A percentile compares a stretch with the other conserved stretches of the same genome.
These are phyloP conservation scores for Trachemys scripta DNA, from an alignment of 2,113 vertebrate genomes.

Conservation along the genomic window DNA sequence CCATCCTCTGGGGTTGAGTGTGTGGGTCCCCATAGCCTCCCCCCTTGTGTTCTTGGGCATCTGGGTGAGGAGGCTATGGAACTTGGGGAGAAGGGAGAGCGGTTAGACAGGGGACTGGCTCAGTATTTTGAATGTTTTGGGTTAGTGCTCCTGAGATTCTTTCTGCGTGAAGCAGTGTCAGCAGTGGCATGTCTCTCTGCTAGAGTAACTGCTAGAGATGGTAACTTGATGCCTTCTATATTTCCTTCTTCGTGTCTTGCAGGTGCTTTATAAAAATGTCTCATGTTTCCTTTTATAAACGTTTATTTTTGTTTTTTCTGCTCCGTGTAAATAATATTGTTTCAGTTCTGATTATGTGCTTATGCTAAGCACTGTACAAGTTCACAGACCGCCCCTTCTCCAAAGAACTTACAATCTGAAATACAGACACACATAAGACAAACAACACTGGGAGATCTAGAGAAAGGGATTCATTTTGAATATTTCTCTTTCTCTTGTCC, in stretches of 20 bases:
- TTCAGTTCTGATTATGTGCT: constrained; percentile 25
- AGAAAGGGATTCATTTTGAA: not conserved
- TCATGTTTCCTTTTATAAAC: not conserved
- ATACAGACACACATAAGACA: not conserved
- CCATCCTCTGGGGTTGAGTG: too few species aligned
- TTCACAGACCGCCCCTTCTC: not conserved
- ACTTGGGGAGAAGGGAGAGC: too few species aligned
- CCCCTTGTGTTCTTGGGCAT: too few species aligned
- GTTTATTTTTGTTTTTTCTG: not conserved
- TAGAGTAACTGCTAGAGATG: constrained; percentile 27
- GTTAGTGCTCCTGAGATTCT: not conserved
- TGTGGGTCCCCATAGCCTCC: too few species aligned
- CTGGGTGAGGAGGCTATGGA: too few species aligned
- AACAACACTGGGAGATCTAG: not conserved
- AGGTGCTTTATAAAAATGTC: constrained; percentile 12
- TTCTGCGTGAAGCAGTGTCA: not conserved
- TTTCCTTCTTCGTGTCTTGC: constrained; percentile 1
- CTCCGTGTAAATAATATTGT: constrained; percentile 17
- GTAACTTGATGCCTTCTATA: constrained; percentile 24
- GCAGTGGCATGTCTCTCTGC: not conserved
- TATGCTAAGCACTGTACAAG: not conserved
- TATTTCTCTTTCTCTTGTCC: not conserved
- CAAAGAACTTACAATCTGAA: not conserved
- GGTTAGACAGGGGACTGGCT: not conserved
- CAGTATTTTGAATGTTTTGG: not conserved